Evolutionary conservation across 2,113 vertebrate species (phyloP).

Genomic region (Leptosomus discolor): DNA sequence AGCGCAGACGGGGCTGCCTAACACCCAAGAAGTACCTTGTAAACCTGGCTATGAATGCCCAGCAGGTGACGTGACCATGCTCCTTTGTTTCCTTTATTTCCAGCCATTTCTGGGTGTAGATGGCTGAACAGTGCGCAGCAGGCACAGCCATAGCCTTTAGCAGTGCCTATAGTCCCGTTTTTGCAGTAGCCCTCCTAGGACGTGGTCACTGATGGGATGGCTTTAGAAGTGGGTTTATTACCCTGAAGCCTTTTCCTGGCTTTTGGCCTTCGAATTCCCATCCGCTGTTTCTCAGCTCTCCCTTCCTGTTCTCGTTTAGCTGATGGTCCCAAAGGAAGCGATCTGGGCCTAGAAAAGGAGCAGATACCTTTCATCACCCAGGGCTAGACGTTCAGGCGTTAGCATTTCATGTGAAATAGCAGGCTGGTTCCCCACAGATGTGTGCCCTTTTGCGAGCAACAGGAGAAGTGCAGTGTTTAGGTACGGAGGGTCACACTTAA

Average conservation of each 20-base stretch:
- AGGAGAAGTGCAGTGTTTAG: neutral
- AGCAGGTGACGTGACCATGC: constrained; percentile 57
- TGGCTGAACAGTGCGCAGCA: neutral
- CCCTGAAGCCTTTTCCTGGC: neutral
- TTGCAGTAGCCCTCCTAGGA: neutral
- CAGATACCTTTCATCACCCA: neutral
- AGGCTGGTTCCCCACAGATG: neutral
- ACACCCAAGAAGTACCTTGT: constrained; percentile 80
- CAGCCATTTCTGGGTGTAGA: neutral
- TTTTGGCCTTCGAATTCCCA: neutral
- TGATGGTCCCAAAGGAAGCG: neutral
- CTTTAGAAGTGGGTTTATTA: neutral
- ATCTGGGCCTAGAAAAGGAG: neutral
- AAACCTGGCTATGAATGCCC: constrained; percentile 85
- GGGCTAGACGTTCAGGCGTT: neutral
- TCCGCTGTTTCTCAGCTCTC: neutral
- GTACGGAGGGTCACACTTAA: neutral
- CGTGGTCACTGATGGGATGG: neutral
- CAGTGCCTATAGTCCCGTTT: neutral
- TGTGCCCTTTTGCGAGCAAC: neutral
- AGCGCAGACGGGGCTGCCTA: constrained; percentile 69
- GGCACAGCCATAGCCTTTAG: neutral
- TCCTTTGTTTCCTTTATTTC: neutral
- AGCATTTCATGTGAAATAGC: neutral
- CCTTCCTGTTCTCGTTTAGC: neutral